Base-by-base conservation (phyloP, 1,140 invertebrate genomes). In the Pomacea maculata region DNA sequence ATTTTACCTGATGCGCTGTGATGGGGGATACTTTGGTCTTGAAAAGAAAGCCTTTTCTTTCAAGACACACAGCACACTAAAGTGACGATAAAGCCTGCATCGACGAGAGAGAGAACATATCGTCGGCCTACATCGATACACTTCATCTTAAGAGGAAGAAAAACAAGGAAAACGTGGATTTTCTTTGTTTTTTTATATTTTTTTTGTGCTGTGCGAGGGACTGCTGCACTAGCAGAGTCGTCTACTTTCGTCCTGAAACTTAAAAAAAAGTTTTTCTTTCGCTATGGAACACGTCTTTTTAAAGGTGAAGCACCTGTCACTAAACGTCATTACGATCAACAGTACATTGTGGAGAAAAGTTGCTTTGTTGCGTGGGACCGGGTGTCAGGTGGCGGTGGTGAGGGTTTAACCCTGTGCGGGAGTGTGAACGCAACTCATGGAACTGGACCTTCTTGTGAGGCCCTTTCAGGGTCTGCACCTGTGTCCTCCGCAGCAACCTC, bases 381-480 rank as follows among this genome's bases (percentile, higher is more conserved):
- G 63, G 63, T 65, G 75, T 76, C 57, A 12, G 75, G n/a, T 54
- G 61, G 75, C 64, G 75, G 75, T 65, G 75, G 64, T 29, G 75
- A 21, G 75, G 63, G 29, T 11, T 14, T 76, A 34, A 29, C 19
- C 34, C 34, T 45, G 3, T 65, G 54, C 21, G 9, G 14, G 10
- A 15, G 57, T 15, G 61, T 76, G 25, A 34, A 63, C 55, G 57
- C 75, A 57, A 12, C 57, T 45, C 57, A 77, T 77, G 75, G 75
- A 77, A 34, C 55, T 77, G 25, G 75, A 77, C 34, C 75, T 77
- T 19, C 63, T 77, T n/a, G 75, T 77, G n/a, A 65, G 75, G 75
- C 75, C 75, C 64, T 77, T 77, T 65, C 75, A 77, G 45, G 75
- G 75, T 10, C 75, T 77, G 75, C 63, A 77, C 34, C 75, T 77